Evolutionary conservation across 2,113 vertebrate species (phyloP), one percentile per base, ranked within the genome.

Genomic region (Lampris megalopsis): DNA sequence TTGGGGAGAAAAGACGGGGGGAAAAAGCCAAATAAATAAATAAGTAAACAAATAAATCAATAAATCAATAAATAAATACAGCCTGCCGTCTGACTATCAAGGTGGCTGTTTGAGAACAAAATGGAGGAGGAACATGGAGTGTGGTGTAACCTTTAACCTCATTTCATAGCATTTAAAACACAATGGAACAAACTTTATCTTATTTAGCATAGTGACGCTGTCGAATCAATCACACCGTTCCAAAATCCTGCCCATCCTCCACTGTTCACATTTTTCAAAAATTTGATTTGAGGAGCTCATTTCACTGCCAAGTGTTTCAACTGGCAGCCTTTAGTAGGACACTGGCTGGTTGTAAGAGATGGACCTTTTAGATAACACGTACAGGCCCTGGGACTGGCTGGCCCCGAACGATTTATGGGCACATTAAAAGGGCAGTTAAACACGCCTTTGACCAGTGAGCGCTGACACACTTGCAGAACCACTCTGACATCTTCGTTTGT

Each of bases 321-420:
- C 9, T 48, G 42, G 24, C 11, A 77, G 41, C 1, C 0, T 71
- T 80, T 74, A 54, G 56, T 49, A 35, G 37, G 54, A 77, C 58
- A 62, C 1, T 56, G 65, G 40, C 73, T 36, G 7, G n/a, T 50
- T 38, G 4, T 77, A 24, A 74, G 70, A 82, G 41, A 74, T 67
- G 24, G 45, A 13, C 63, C 48, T 11, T 75, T 73, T 71, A 10
- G 67, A 24, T 24, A 64, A 50, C 9, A 48, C 1, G 4, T 7
- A 1, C 13, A 42, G 59, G 57, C 11, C 53, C 49, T 71, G 77
- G 1, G 9, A 65, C 79, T 80, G 79, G 70, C 82, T 40, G 68
- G 62, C 64, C 67, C 36, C 47, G 10, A 0, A 54, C 81, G 62
- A 82, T 77, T 77, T 78, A 73, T 85, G 69, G 36, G 36, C 69